Evolutionary conservation across 2,888 invertebrate species (phyloP), one percentile per base, ranked within the genome.

Genomic region (Pilophorus perplexus): DNA sequence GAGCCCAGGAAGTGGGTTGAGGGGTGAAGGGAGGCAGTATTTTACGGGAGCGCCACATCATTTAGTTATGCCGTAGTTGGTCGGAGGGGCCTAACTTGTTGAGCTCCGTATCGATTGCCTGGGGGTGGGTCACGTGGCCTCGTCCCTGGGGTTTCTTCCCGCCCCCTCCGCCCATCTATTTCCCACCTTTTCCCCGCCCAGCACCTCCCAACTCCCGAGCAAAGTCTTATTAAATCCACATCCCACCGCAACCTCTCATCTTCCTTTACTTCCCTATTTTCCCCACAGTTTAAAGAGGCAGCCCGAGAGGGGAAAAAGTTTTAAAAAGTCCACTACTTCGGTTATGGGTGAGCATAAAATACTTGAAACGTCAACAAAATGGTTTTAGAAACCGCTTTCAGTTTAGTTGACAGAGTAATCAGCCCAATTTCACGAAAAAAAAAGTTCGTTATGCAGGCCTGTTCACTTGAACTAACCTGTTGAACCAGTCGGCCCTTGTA

Each of bases 31-130:
- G 27, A 38, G 55, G 55, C 40, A 55, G 55, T 55, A 55, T 55
- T 55, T 55, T 38, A 55, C 55, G 55, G 38, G 55, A 38, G 55
- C 55, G 40, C 20, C 40, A 40, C 38, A 55, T 55, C 55, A 55
- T 55, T 55, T 55, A 55, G 55, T 55, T 55, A 38, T 55, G 55
- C 55, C 38, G 38, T 55, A 55, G 55, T 37, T 40, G 40, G 42
- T 14, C 42, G 16, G 42, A 10, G 20, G 33, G 59, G 33, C 40
- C 16, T 25, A 59, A 59, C 59, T 59, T 59, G 59, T 59, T 59
- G 59, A 59, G 59, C 59, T 27, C 55, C 27, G 59, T 59, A 59
- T 59, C 59, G 59, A 59, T 59, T 59, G 59, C 59, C 59, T 44
- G 59, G 44, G 59, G 59, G 59, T 25, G 59, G 59, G 59, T 59